phyloP scores from a whole-genome alignment of 2,113 vertebrate genomes.

The Peromyscus polionotus region DNA sequence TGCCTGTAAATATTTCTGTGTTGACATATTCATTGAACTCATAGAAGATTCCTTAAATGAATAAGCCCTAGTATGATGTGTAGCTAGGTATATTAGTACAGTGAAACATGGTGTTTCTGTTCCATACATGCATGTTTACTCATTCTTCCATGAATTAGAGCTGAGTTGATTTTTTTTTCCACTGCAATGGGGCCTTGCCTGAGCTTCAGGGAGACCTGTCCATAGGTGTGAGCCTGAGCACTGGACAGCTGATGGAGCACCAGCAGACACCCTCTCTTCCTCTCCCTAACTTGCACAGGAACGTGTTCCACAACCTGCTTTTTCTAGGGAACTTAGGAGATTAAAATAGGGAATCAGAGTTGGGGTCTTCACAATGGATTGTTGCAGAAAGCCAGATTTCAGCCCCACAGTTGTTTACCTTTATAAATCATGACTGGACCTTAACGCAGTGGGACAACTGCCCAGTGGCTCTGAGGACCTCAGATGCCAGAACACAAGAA shows the following conservation, averaged over 20 bases:
- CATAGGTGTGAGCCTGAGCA: neutral
- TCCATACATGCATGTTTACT: neutral
- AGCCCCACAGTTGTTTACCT: neutral
- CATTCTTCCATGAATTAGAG: neutral
- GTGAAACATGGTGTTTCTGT: neutral
- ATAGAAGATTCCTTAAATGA: neutral
- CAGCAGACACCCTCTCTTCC: neutral
- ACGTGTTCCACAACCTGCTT: neutral
- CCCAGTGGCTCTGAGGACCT: neutral
- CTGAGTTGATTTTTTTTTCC: neutral
- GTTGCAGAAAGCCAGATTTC: neutral
- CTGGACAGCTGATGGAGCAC: neutral
- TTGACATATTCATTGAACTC: neutral
- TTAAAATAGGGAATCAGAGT: neutral
- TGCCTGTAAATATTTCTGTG: neutral
- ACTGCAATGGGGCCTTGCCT: neutral
- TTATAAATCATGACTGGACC: neutral
- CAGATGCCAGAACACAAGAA: neutral
- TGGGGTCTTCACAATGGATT: neutral
- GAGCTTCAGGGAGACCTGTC: neutral
- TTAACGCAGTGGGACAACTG: neutral
- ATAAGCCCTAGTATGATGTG: neutral
- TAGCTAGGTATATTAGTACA: neutral
- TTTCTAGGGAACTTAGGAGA: constrained; percentile 7
- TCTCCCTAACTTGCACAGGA: neutral